Evolutionary conservation across 2,113 vertebrate genomes (phyloP).

Genomic region (Lynx canadensis): DNA sequence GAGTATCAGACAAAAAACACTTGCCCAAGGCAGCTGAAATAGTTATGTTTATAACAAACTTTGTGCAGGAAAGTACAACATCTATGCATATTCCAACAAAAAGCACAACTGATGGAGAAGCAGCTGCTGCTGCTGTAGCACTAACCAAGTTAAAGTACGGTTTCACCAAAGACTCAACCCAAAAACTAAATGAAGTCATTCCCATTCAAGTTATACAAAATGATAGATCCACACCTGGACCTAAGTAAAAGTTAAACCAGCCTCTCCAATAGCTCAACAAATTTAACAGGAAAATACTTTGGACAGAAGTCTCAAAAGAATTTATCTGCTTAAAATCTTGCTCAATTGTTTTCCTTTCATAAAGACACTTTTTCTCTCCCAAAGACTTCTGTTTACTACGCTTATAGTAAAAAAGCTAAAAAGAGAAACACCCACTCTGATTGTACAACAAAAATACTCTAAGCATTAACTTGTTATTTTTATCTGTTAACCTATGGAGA

Average conservation of each 20-base stretch:
- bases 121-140: background rate
- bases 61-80: background rate
- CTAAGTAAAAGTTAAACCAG: background rate
- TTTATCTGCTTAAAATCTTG: background rate
- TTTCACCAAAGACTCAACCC: background rate
- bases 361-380: background rate
- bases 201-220: background rate
- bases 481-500: background rate
- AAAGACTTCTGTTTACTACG: background rate
- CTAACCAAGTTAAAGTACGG: background rate
- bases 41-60: background rate
- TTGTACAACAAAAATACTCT: background rate
- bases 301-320: background rate
- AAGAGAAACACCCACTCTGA: background rate
- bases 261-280: background rate
- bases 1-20: background rate
- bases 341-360: background rate
- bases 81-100: background rate
- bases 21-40: background rate
- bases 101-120: background rate
- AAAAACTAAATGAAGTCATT: background rate
- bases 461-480: conserved; percentile 1
- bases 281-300: background rate
- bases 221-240: background rate
- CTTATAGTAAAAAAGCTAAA: background rate